Percentiles rank a stretch among this genome's conserved stretches.
Evolutionary conservation across 2,797 vertebrate species (phyloP).

Genomic region (Nannoperca obscura): DNA sequence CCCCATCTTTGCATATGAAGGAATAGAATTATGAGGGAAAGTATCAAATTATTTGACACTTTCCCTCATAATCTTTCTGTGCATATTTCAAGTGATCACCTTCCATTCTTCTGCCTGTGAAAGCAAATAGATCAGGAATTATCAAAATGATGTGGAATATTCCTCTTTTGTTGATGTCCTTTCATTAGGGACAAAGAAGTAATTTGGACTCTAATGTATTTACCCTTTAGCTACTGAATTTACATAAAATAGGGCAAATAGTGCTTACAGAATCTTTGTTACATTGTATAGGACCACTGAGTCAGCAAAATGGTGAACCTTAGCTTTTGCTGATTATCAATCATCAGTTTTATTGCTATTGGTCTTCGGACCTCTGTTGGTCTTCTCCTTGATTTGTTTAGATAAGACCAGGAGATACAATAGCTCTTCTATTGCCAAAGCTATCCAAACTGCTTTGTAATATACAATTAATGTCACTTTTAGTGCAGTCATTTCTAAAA

Average conservation of each 20-base stretch:
- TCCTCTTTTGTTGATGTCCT: not conserved
- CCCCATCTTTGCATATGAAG: not conserved
- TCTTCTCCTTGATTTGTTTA: constrained; percentile 56
- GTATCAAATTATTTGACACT: not conserved
- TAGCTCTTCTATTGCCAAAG: constrained; percentile 17
- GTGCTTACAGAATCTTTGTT: constrained; percentile 19
- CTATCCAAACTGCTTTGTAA: constrained; percentile 8
- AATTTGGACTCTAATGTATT: not conserved
- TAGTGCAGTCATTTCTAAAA: constrained; percentile 5
- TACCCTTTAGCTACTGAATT: not conserved
- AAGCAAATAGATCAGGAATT: not conserved
- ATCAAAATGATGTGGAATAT: not conserved
- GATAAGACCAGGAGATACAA: constrained; percentile 64
- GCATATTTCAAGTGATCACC: not conserved
- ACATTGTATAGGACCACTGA: constrained; percentile 31
- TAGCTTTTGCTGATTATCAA: constrained; percentile 69
- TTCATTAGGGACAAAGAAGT: not conserved
- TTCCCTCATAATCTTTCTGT: too few relatives aligned
- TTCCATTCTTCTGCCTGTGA: not conserved
- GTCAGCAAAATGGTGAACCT: constrained; percentile 63
- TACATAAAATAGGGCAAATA: not conserved
- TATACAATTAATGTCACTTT: not conserved
- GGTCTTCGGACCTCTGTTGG: constrained; percentile 65
- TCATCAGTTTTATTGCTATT: constrained; percentile 70
- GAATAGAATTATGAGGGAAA: not conserved